Conservation (phyloP, 2,888 invertebrate species). For the Lasioglossum vierecki region DNA sequence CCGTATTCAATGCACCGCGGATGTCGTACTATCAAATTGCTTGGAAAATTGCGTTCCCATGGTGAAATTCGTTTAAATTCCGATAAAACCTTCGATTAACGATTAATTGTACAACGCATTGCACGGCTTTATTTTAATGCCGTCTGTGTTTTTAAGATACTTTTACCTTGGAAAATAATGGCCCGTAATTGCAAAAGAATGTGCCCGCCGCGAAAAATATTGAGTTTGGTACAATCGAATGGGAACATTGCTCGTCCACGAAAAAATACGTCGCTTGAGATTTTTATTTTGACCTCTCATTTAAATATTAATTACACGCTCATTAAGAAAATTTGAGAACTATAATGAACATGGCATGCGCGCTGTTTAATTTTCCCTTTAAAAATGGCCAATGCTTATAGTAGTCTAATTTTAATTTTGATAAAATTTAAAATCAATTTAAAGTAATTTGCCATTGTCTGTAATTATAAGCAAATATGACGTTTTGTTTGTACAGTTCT, state of each 20-base stretch:
- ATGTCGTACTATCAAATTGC: conserved; percentile 1
- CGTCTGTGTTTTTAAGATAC: neutral
- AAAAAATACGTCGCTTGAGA: neutral
- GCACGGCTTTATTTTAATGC: neutral
- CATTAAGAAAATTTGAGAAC: neutral
- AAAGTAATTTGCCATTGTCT: no score
- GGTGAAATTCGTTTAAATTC: neutral
- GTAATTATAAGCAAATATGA: no score
- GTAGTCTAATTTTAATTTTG: no score
- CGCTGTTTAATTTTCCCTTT: neutral
- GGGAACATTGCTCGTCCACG: neutral
- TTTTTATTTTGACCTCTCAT: neutral
- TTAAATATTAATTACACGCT: neutral
- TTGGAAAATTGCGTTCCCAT: conserved; percentile 1
- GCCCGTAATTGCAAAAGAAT: neutral
- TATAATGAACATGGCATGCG: rapidly evolving
- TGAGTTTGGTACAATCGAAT: neutral
- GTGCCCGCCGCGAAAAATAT: neutral
- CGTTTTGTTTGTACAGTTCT: no score
- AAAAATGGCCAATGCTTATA: no score
- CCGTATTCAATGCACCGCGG: conserved; percentile 10
- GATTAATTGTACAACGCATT: neutral
- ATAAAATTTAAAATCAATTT: no score
- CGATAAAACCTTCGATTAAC: neutral
- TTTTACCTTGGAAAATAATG: neutral